phyloP scores from a whole-genome alignment of 2,113 vertebrate genomes.

The Stercorarius parasiticus region DNA sequence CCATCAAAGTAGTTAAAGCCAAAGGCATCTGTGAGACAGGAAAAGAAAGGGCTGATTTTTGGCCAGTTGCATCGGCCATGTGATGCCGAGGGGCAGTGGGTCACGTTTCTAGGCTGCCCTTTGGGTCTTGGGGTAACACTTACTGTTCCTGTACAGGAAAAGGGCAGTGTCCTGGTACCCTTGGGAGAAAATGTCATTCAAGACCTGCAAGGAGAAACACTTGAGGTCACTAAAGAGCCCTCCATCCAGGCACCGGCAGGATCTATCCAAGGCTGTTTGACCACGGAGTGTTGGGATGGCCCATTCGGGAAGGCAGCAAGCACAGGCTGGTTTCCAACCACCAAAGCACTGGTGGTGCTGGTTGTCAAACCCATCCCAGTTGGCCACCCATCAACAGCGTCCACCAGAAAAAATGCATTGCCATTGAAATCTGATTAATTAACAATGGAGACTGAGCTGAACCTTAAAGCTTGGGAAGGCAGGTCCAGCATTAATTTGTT shows the following conservation, averaged over 20 bases:
- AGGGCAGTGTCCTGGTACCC: constrained; percentile 75
- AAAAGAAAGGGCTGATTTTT: background rate
- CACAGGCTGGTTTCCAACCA: background rate
- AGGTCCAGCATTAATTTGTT: background rate
- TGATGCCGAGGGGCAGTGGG: no score
- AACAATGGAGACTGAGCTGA: background rate
- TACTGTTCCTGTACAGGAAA: constrained; percentile 77
- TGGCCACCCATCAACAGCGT: background rate
- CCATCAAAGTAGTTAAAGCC: constrained; percentile 22
- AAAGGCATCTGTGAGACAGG: background rate
- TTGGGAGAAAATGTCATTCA: constrained; percentile 73
- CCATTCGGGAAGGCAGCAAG: background rate
- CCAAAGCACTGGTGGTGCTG: background rate
- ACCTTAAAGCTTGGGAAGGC: background rate
- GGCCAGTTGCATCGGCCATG: background rate
- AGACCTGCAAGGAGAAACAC: constrained; percentile 50
- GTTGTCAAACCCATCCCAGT: background rate
- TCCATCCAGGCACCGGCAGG: background rate
- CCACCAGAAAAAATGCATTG: background rate
- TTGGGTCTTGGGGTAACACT: constrained; percentile 12
- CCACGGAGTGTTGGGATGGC: background rate
- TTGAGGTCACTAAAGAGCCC: background rate
- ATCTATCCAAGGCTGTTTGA: background rate
- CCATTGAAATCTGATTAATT: background rate
- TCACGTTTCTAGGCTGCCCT: no score